Evolutionary conservation across 1,140 invertebrate species (phyloP).

Genomic region (Heliconius hewitsoni): DNA sequence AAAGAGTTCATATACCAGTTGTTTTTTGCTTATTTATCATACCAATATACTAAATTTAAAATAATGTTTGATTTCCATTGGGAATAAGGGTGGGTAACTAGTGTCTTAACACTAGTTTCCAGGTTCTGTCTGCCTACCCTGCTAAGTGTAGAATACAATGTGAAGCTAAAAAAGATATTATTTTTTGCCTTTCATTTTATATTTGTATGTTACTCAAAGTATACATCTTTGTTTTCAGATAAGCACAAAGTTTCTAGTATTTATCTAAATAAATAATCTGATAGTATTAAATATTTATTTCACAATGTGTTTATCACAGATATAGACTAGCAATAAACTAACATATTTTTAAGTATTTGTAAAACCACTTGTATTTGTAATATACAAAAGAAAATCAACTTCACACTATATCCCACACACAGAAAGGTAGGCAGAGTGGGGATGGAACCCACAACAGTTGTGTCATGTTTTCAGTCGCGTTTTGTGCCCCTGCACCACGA

Average conservation of each 20-base stretch:
- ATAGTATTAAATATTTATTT: slow-evolving; percentile 1
- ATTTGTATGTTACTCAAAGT: neutral
- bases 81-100: neutral
- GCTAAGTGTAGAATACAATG: neutral
- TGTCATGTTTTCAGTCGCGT: too few relatives aligned
- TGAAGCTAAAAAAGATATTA: neutral
- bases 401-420: too few relatives aligned
- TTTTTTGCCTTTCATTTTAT: neutral
- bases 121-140: neutral
- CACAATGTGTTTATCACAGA: neutral
- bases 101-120: neutral
- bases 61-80: neutral
- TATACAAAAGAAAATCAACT: too few relatives aligned
- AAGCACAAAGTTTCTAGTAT: neutral
- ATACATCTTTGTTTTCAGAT: neutral
- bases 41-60: too few relatives aligned
- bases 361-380: neutral
- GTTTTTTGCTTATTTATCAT: too few relatives aligned
- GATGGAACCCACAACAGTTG: too few relatives aligned
- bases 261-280: slow-evolving; percentile 7
- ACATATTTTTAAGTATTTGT: neutral
- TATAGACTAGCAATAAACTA: neutral
- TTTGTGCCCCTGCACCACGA: too few relatives aligned
- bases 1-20: too few relatives aligned
- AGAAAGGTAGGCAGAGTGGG: too few relatives aligned